A percentile compares a stretch with the other conserved stretches of the same genome.
phyloP scores from a whole-genome alignment of 2,113 vertebrate species.

The Empidonax alnorum region DNA sequence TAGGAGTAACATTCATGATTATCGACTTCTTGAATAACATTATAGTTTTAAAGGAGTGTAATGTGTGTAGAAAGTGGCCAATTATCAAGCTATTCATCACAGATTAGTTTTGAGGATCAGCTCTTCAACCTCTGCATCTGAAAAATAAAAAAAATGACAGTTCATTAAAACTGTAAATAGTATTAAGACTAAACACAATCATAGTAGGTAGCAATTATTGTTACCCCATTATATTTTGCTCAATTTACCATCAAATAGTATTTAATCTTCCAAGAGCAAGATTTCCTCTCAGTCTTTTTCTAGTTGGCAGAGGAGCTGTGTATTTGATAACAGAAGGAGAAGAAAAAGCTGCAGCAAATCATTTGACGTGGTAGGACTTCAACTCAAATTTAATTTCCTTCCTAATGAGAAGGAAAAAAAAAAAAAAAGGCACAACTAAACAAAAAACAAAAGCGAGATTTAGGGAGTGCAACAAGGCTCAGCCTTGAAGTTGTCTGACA shows the following conservation, averaged over 20 bases:
- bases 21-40: not conserved
- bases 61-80: not conserved
- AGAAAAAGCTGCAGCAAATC: not conserved
- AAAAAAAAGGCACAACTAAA: not conserved
- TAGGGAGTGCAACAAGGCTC: not conserved
- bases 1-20: not conserved
- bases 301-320: not conserved
- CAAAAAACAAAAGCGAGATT: not conserved
- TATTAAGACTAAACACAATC: conserved; percentile 7
- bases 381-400: not conserved
- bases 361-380: not conserved
- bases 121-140: conserved; percentile 27
- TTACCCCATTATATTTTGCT: conserved; percentile 5
- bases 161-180: conserved; percentile 31
- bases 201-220: conserved; percentile 9
- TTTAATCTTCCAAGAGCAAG: conserved; percentile 19
- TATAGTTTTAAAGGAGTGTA: not conserved
- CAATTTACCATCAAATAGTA: conserved; percentile 33
- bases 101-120: conserved; percentile 2
- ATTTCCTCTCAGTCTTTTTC: not conserved
- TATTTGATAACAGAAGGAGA: not conserved
- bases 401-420: not conserved
- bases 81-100: not conserved
- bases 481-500: not conserved
- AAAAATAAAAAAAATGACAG: conserved; percentile 41